These are phyloP conservation scores for Aplysia californica DNA, from an alignment of 1,140 invertebrate species.

Conservation along the genomic window DNA sequence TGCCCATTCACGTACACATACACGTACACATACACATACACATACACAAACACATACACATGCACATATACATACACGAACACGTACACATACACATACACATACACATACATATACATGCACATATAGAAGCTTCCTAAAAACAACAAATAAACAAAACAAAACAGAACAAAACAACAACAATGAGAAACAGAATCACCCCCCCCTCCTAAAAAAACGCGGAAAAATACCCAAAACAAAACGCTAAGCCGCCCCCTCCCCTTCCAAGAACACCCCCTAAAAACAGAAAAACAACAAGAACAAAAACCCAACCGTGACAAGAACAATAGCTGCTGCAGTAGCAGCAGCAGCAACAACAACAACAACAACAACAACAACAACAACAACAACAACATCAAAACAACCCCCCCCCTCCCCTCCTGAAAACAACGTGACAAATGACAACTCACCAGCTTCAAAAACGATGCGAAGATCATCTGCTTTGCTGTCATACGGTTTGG, in stretches of 20 bases:
- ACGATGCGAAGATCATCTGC: constrained; percentile 38
- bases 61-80: constrained; percentile 8
- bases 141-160: too few relatives aligned
- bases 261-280: neutral
- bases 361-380: too few relatives aligned
- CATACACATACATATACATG: neutral
- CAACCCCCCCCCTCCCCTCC: too few relatives aligned
- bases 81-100: neutral
- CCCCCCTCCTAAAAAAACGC: neutral
- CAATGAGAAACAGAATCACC: neutral
- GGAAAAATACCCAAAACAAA: neutral
- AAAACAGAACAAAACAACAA: too few relatives aligned
- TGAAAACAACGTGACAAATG: neutral
- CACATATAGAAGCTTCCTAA: neutral
- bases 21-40: too few relatives aligned
- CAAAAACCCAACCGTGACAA: too few relatives aligned
- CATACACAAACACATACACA: constrained; percentile 7
- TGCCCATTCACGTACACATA: too few relatives aligned
- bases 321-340: too few relatives aligned
- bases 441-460: constrained; percentile 38
- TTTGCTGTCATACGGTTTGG: constrained; percentile 28
- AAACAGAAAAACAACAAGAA: neutral
- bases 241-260: neutral
- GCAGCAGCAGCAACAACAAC: too few relatives aligned
- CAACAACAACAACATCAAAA: too few relatives aligned